Evolutionary conservation across 2,113 vertebrate species (phyloP).

Genomic region (Phoenicopterus ruber): DNA sequence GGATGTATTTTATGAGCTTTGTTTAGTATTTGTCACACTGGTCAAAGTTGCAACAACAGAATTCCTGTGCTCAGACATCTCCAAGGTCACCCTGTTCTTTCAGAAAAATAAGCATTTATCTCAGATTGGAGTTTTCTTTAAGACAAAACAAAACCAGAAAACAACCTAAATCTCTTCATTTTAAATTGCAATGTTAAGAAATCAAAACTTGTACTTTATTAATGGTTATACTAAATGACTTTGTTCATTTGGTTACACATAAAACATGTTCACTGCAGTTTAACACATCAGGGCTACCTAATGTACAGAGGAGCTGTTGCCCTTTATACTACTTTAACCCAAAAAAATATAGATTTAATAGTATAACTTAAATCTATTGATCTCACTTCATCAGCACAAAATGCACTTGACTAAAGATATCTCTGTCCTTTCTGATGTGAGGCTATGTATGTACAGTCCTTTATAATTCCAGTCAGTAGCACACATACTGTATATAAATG

Average conservation of each 20-base stretch:
- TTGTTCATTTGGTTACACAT: not conserved
- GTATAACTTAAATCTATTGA: not conserved
- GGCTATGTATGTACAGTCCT: not conserved
- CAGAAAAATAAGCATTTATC: not conserved
- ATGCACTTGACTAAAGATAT: not conserved
- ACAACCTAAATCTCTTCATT: not conserved
- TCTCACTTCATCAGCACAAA: conserved; percentile 17
- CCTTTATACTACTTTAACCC: not conserved
- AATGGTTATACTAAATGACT: not conserved
- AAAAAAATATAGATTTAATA: not conserved
- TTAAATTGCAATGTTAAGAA: not conserved
- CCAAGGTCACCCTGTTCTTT: not conserved
- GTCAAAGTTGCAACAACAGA: not conserved
- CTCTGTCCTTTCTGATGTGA: conserved; percentile 13
- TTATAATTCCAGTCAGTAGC: conserved; percentile 18
- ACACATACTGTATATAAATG: not conserved
- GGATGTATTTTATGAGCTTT: not conserved
- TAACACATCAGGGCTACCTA: not conserved
- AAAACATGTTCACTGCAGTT: not conserved
- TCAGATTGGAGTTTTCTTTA: not conserved
- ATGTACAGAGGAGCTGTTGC: not conserved
- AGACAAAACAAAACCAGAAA: not conserved
- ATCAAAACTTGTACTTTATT: not conserved
- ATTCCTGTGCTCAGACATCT: not conserved
- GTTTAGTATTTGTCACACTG: not conserved